phyloP scores from a whole-genome alignment of 37 sponge, comb jelly and placozoan genomes.

The Oscarella lobularis region DNA sequence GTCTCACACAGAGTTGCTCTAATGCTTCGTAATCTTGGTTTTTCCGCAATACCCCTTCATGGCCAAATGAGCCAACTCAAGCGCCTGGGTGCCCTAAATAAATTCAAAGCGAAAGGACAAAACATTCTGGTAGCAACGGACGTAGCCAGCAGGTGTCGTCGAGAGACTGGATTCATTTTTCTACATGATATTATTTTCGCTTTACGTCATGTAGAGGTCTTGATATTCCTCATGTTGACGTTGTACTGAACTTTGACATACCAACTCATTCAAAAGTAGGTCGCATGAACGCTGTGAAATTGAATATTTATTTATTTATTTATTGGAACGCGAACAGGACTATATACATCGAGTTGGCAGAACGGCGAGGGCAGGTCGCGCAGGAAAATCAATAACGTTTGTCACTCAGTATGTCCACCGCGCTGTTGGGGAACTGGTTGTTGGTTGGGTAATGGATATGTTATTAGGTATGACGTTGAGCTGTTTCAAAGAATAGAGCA shows the following conservation, averaged over 20 bases:
- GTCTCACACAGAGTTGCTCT: conserved; percentile 54
- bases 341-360: conserved; percentile 98
- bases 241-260: conserved; percentile 94
- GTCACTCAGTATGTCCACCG: conserved; percentile 82
- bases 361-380: conserved; percentile 89
- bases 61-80: conserved; percentile 88
- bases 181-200: neutral
- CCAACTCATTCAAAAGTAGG: conserved; percentile 91
- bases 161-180: neutral
- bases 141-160: conserved; percentile 63
- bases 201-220: conserved; percentile 45
- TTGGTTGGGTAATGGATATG: conserved; percentile 8
- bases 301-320: neutral
- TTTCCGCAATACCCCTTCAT: conserved; percentile 89
- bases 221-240: conserved; percentile 99
- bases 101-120: conserved; percentile 72
- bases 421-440: neutral
- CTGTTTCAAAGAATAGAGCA: conserved; percentile 89
- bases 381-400: conserved; percentile 87
- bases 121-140: conserved; percentile 92
- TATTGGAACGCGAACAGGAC: conserved; percentile 26
- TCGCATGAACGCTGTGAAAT: neutral
- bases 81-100: conserved; percentile 90
- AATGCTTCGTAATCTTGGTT: conserved; percentile 77
- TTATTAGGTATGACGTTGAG: conserved; percentile 90